A percentile compares a stretch with the other conserved stretches of the same genome.
Conservation (phyloP, 2,113 vertebrate species). For the Hymenochirus boettgeri region DNA sequence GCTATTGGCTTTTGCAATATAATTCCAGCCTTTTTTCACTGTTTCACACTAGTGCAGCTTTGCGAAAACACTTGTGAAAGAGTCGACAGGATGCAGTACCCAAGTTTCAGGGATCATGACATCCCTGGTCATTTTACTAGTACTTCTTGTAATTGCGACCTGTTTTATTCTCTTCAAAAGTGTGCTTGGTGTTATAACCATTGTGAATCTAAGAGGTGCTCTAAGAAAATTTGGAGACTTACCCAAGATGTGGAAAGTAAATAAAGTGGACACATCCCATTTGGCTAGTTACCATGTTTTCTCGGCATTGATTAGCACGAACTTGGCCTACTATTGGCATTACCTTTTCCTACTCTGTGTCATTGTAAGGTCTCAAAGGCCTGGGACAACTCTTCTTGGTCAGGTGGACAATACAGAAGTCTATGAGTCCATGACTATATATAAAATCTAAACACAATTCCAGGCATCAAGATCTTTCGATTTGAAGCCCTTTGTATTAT, state of each 20-base stretch:
- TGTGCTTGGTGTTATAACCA: constrained; percentile 87
- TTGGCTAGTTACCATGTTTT: constrained; percentile 87
- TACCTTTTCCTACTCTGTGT: constrained; percentile 87
- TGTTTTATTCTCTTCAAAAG: constrained; percentile 95
- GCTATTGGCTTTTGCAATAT: constrained; percentile 98
- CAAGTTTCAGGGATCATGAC: constrained; percentile 83
- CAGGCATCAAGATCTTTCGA: constrained; percentile 72
- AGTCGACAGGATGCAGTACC: constrained; percentile 91
- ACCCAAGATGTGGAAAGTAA: constrained; percentile 84
- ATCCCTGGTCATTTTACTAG: constrained; percentile 78
- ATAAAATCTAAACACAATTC: constrained; percentile 72
- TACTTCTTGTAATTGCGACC: constrained; percentile 87
- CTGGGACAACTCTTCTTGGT: constrained; percentile 70
- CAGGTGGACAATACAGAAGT: constrained; percentile 67
- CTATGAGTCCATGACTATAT: constrained; percentile 75
- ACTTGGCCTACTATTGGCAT: too few species aligned
- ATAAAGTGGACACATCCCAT: constrained; percentile 76
- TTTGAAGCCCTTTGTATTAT: constrained; percentile 89
- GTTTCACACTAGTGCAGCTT: constrained; percentile 86
- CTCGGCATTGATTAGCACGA: constrained; percentile 88
- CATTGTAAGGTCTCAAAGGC: constrained; percentile 82
- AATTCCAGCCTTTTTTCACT: constrained; percentile 89
- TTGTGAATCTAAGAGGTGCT: constrained; percentile 90
- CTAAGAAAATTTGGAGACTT: constrained; percentile 81
- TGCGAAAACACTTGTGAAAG: constrained; percentile 96